A percentile compares a stretch with the other conserved stretches of the same genome.
These are phyloP conservation scores for Tokudaia muenninki DNA, from an alignment of 2,797 vertebrate genomes.

Conservation along the genomic window DNA sequence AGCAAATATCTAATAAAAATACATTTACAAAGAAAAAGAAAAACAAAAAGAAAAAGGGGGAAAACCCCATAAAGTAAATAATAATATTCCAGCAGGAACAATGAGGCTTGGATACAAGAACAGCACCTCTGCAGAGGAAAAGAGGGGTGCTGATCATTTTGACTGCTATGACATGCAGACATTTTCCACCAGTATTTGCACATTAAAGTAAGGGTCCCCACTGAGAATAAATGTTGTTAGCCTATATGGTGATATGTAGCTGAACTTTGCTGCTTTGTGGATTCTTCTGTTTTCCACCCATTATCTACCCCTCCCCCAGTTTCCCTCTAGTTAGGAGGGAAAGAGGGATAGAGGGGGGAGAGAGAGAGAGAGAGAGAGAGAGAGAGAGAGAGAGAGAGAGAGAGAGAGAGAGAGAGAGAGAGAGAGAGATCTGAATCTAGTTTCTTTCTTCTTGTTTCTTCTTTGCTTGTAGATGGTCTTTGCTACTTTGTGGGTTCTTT, in stretches of 20 bases:
- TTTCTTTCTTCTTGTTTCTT: background rate
- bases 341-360: background rate
- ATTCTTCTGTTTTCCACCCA: background rate
- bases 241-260: background rate
- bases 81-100: background rate
- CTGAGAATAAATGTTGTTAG: conserved; percentile 34
- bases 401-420: too few relatives aligned
- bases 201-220: background rate
- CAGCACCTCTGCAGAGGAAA: background rate
- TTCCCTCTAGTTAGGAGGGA: background rate
- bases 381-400: too few relatives aligned
- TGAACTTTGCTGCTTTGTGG: background rate
- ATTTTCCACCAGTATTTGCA: conserved; percentile 8
- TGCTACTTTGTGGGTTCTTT: background rate
- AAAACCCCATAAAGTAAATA: background rate
- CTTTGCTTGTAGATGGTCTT: background rate
- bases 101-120: background rate
- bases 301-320: background rate
- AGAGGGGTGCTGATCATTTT: background rate
- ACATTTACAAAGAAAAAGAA: too few relatives aligned
- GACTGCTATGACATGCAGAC: background rate
- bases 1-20: too few relatives aligned
- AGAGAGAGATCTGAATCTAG: background rate
- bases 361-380: background rate
- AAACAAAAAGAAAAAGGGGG: background rate